Evolutionary conservation across 2,113 vertebrate species (phyloP).

Genomic region (Forbesichthys papilliferus): DNA sequence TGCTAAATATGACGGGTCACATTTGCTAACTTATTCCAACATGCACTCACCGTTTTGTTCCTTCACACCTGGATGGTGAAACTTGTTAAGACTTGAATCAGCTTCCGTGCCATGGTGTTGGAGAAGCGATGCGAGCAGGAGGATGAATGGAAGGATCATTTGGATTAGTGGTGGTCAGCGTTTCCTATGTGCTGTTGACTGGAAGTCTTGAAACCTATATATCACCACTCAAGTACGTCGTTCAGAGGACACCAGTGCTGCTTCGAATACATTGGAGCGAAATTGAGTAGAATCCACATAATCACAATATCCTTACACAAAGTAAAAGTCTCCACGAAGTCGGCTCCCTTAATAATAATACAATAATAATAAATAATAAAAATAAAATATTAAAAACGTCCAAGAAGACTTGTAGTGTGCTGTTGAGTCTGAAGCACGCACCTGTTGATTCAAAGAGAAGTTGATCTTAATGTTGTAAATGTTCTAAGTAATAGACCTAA

Average conservation of each 20-base stretch:
- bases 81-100: conserved; percentile 88
- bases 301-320: conserved; percentile 80
- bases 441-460: conserved; percentile 77
- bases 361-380: too few relatives aligned
- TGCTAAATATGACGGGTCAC: conserved; percentile 1
- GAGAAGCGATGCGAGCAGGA: conserved; percentile 90
- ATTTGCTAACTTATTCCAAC: not conserved
- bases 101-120: conserved; percentile 83
- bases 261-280: conserved; percentile 79
- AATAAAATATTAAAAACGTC: conserved; percentile 4
- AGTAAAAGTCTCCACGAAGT: conserved; percentile 59
- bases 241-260: conserved; percentile 81
- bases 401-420: conserved; percentile 21
- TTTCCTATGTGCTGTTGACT: conserved; percentile 69
- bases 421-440: conserved; percentile 68
- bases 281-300: conserved; percentile 89
- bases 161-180: conserved; percentile 80
- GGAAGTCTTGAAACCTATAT: conserved; percentile 68
- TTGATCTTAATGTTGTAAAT: conserved; percentile 26
- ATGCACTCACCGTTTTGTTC: conserved; percentile 90
- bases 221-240: conserved; percentile 83
- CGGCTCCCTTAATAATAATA: conserved; percentile 16
- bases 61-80: conserved; percentile 84
- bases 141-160: conserved; percentile 92
- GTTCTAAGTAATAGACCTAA: not conserved